Conservation (phyloP, 2,797 vertebrate species). For the Cetoscarus ocellatus region DNA sequence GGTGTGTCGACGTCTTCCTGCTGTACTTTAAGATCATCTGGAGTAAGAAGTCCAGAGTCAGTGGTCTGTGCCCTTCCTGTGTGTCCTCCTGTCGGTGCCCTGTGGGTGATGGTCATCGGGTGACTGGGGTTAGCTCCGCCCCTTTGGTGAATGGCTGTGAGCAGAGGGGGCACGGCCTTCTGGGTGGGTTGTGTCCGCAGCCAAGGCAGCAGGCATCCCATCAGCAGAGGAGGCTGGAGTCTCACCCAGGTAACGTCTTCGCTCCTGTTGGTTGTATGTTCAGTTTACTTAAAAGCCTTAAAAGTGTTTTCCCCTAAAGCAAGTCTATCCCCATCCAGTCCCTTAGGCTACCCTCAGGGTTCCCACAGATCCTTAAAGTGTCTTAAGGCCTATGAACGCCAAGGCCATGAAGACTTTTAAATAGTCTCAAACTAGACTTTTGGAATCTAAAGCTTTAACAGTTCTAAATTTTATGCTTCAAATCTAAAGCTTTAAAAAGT, state of each 20-base stretch:
- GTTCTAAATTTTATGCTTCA: too few relatives aligned
- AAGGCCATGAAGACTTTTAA: too few relatives aligned
- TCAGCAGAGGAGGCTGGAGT: slow-evolving; percentile 66
- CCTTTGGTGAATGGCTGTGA: slow-evolving; percentile 85
- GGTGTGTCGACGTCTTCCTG: slow-evolving; percentile 5
- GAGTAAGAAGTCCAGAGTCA: not conserved
- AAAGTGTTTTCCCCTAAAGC: too few relatives aligned
- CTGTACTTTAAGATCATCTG: not conserved
- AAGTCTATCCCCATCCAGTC: too few relatives aligned
- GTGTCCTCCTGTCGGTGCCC: slow-evolving; percentile 6
- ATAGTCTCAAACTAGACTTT: too few relatives aligned
- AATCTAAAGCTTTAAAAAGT: too few relatives aligned
- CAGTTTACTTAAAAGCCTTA: not conserved
- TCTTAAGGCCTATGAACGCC: too few relatives aligned
- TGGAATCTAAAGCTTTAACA: too few relatives aligned
- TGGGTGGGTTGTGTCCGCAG: slow-evolving; percentile 80
- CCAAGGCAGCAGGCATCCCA: slow-evolving; percentile 67
- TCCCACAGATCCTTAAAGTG: too few relatives aligned
- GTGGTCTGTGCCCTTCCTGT: not conserved
- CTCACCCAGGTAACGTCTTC: slow-evolving; percentile 72
- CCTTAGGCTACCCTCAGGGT: too few relatives aligned
- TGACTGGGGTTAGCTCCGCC: slow-evolving; percentile 62
- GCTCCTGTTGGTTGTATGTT: not conserved
- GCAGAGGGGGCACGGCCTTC: slow-evolving; percentile 80
- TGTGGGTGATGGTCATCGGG: slow-evolving; percentile 66